These are phyloP conservation scores for Dolichomitus sp. DNA, from an alignment of 2,888 invertebrate species.

Conservation along the genomic window DNA sequence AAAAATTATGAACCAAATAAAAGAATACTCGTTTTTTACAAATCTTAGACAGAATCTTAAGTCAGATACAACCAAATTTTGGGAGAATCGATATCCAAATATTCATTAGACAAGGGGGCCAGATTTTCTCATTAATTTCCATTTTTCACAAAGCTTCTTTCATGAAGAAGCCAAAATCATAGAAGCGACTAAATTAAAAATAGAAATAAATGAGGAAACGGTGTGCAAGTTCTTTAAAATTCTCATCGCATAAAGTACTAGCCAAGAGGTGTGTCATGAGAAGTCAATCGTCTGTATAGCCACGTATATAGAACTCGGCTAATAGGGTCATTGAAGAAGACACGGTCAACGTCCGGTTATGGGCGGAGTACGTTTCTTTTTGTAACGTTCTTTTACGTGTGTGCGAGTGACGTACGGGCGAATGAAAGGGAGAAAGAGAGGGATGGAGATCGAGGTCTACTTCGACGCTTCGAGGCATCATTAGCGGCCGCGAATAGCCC, in stretches of 20 bases:
- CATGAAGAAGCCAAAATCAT: not conserved
- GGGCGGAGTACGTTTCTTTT: conserved; percentile 55
- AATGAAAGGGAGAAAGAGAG: conserved; percentile 37
- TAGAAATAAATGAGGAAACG: not conserved
- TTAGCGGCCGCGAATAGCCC: conserved; percentile 72
- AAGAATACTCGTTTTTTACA: too few species aligned
- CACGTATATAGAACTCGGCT: conserved; percentile 56
- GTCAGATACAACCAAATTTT: too few species aligned
- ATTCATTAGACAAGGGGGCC: too few species aligned
- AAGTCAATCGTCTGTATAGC: conserved; percentile 30
- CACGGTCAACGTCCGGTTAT: conserved; percentile 70
- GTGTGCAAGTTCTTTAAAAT: not conserved
- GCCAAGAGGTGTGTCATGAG: conserved; percentile 13
- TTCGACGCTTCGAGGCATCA: conserved; percentile 72
- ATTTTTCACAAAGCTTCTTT: not conserved
- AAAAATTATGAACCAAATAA: too few species aligned
- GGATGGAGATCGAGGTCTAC: conserved; percentile 59
- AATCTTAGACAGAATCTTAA: too few species aligned
- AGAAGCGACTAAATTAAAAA: not conserved
- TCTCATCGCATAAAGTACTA: not conserved
- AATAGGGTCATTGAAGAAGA: conserved; percentile 70
- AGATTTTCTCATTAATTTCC: not conserved
- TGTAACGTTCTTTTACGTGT: conserved; percentile 56
- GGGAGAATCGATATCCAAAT: too few species aligned
- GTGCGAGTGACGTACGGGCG: conserved; percentile 40